Conservation (phyloP, 1,140 invertebrate genomes). For the Frieseomelitta varia region DNA sequence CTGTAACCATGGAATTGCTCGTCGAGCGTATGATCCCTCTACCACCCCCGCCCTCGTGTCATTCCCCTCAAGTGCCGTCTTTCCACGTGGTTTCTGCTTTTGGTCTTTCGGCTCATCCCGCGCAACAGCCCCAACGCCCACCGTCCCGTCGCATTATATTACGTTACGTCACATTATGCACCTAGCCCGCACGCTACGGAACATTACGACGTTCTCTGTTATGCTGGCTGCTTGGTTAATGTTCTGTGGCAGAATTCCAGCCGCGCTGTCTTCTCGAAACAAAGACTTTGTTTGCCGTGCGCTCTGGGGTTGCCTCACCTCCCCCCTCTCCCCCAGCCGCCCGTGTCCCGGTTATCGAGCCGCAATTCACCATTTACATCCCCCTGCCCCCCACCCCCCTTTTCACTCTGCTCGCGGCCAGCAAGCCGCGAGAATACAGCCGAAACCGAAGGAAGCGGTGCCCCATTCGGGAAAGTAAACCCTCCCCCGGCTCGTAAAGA, state of each 20-base stretch:
- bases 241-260: conserved; percentile 71
- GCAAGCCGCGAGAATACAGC: neutral
- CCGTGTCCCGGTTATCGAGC: neutral
- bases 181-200: conserved; percentile 12
- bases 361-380: conserved; percentile 42
- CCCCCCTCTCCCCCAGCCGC: conserved; percentile 33
- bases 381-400: neutral
- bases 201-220: conserved; percentile 69
- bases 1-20: conserved; percentile 35
- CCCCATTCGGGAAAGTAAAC: conserved; percentile 18
- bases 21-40: conserved; percentile 31
- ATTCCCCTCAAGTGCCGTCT: conserved; percentile 29
- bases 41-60: neutral
- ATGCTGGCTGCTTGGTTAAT: conserved; percentile 73
- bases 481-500: conserved; percentile 10
- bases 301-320: conserved; percentile 19
- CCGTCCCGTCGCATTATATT: conserved; percentile 42
- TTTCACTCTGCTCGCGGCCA: neutral
- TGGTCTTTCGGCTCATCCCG: conserved; percentile 29
- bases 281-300: conserved; percentile 65
- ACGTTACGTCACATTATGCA: conserved; percentile 63
- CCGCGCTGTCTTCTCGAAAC: conserved; percentile 67
- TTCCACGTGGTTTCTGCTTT: conserved; percentile 51
- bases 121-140: conserved; percentile 32
- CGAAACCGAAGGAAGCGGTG: conserved; percentile 3